Conservation (phyloP, 2,113 vertebrate genomes). For the Merops nubicus region DNA sequence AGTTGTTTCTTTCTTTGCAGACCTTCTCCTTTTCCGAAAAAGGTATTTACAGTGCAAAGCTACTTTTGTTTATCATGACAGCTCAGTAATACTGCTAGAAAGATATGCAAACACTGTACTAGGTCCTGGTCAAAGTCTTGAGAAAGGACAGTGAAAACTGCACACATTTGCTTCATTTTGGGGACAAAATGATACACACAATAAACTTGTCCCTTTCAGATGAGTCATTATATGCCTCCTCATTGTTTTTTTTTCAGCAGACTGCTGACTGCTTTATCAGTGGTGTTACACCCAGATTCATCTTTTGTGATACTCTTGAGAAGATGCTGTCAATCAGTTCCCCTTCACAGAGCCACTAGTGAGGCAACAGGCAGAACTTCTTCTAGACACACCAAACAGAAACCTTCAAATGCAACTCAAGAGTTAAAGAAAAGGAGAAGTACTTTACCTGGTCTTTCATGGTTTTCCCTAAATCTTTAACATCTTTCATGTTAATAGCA, state of each 20-base stretch:
- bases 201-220: neutral
- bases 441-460: conserved; percentile 92
- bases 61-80: neutral
- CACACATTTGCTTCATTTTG: neutral
- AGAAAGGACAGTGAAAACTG: neutral
- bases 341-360: neutral
- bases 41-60: neutral
- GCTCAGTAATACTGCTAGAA: neutral
- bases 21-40: neutral
- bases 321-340: neutral
- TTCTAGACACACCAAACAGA: neutral
- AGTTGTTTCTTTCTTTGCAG: neutral
- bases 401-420: neutral
- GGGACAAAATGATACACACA: neutral
- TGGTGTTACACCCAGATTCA: neutral
- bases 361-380: neutral
- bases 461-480: conserved; percentile 91
- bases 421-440: neutral
- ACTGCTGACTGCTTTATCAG: neutral
- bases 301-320: neutral
- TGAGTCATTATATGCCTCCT: neutral
- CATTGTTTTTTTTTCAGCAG: neutral
- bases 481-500: conserved; percentile 99
- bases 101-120: neutral
- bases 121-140: neutral